A percentile compares a stretch with the other conserved stretches of the same genome.
These are phyloP conservation scores for Scolopax mira DNA, from an alignment of 2,113 vertebrate species.

Conservation along the genomic window DNA sequence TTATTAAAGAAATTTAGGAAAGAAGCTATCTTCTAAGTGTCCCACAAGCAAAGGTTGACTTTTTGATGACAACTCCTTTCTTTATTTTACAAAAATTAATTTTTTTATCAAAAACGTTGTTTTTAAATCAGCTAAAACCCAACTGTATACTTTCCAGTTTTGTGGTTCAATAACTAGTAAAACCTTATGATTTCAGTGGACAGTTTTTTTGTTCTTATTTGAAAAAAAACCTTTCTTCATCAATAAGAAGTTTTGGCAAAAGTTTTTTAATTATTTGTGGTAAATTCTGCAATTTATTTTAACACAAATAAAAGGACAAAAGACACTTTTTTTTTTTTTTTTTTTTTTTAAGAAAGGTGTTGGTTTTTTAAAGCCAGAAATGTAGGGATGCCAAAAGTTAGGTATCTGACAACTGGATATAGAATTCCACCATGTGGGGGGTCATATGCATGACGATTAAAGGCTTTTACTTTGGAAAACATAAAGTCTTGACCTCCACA, in stretches of 20 bases:
- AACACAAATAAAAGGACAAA: background rate
- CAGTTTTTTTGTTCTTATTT: background rate
- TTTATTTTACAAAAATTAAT: background rate
- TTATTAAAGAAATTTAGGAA: background rate
- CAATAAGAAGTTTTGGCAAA: background rate
- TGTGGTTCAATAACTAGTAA: background rate
- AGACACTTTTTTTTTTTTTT: fast-evolving
- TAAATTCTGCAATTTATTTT: background rate
- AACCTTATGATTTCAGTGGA: background rate
- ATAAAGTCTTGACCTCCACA: background rate
- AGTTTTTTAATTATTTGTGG: background rate
- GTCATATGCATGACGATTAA: background rate
- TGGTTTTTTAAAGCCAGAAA: background rate
- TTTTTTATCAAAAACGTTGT: background rate
- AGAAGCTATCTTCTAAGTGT: background rate
- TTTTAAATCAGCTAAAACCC: background rate
- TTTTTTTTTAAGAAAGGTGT: background rate
- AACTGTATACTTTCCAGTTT: background rate
- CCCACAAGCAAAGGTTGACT: background rate
- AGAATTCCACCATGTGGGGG: background rate
- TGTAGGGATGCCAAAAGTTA: background rate
- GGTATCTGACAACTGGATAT: background rate
- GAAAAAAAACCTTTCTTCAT: background rate
- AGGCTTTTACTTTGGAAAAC: background rate
- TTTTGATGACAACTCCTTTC: background rate